Evolutionary conservation across 2,113 vertebrate genomes (phyloP).

Genomic region (Helogale parvula): DNA sequence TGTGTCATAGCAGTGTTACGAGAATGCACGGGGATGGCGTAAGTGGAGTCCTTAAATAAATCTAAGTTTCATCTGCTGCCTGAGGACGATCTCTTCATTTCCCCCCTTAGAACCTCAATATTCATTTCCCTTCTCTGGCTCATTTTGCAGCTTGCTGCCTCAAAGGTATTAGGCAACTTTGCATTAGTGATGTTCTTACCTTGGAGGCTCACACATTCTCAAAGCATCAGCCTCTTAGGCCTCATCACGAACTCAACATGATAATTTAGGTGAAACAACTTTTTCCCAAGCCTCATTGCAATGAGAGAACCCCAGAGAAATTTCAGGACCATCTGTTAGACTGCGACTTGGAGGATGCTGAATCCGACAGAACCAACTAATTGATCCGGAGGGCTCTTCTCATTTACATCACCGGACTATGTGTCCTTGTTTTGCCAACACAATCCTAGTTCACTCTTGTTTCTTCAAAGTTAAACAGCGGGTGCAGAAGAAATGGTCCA

Average conservation of each 20-base stretch:
- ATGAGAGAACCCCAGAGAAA: background rate
- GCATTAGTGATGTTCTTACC: background rate
- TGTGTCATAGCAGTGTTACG: background rate
- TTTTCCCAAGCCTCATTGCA: background rate
- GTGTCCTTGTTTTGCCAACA: background rate
- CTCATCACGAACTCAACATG: background rate
- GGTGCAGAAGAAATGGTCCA: background rate
- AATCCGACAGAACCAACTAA: background rate
- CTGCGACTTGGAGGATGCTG: background rate
- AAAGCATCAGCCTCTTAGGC: background rate
- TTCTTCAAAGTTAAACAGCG: background rate
- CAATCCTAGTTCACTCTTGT: background rate
- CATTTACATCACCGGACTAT: background rate
- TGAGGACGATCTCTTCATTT: background rate
- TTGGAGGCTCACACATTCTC: background rate
- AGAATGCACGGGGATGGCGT: background rate
- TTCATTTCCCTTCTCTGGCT: background rate
- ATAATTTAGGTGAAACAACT: background rate
- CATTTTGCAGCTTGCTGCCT: background rate
- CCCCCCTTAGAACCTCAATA: background rate
- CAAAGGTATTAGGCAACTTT: background rate
- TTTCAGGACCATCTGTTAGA: slow-evolving; percentile 16
- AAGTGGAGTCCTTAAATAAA: background rate
- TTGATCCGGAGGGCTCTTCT: background rate
- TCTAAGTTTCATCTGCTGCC: background rate